Conservation (phyloP, 1,140 invertebrate species). For the Bilobella aurantiaca region DNA sequence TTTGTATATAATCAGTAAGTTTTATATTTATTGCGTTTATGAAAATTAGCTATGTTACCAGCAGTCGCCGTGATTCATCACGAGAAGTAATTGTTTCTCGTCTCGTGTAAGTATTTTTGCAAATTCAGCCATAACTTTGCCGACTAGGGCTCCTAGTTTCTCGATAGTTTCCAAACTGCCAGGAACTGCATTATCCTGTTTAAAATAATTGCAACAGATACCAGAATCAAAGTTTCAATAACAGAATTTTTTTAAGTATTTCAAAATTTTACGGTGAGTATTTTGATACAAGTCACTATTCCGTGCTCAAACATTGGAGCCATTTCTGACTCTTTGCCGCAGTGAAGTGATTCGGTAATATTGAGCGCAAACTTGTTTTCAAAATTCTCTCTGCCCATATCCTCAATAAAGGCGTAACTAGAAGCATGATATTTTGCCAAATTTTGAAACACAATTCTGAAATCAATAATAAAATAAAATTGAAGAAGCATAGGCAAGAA, state of each 20-base stretch:
- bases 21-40: too few relatives aligned
- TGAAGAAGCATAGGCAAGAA: neutral
- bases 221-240: neutral
- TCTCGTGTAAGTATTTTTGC: neutral
- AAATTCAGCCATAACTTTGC: neutral
- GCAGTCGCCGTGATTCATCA: constrained; percentile 39
- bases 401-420: neutral
- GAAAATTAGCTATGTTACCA: too few relatives aligned
- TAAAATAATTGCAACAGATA: neutral
- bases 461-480: too few relatives aligned
- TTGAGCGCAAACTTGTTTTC: neutral
- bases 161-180: neutral
- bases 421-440: neutral
- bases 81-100: constrained; percentile 33
- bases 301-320: neutral
- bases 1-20: too few relatives aligned
- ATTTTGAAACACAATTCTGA: neutral
- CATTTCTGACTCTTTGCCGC: neutral
- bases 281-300: neutral
- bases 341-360: neutral
- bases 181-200: neutral
- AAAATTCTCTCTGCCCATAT: neutral
- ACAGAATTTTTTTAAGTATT: neutral
- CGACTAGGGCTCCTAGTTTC: neutral
- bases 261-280: neutral